Base-by-base conservation (phyloP, 2,797 vertebrate genomes). In the Peromyscus eremicus region DNA sequence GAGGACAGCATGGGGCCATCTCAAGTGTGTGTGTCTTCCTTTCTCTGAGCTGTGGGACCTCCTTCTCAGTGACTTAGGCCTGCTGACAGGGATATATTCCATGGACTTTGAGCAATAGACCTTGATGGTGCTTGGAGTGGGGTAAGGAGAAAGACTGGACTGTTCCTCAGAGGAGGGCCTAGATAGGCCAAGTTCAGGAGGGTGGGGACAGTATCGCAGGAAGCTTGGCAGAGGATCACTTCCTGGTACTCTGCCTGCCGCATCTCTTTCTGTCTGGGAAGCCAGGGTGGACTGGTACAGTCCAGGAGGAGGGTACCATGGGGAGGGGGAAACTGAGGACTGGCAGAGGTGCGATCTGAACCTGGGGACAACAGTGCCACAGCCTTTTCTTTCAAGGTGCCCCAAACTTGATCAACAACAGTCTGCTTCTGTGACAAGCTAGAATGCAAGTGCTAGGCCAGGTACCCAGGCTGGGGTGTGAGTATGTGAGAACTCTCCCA, bases 401-500 rank as follows among this genome's bases (percentile, higher is more conserved):
- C 34, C 66, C 77, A 60, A n/a, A 60, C 17, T 46, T 21, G 23
- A 52, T 43, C 8, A 60, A 37, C 57, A 37, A 60, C 21, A 76
- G 57, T 86, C 46, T n/a, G 37, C 79, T 84, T 77, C 71, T 70
- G 32, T 1, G 46, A 46, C 32, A 43, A 80, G n/a, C 43, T 19
- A 66, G 32, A n/a, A 34, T n/a, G 6, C 27, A 46, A n/a, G 49
- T 11, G 40, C 37, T 71, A 17, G 37, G 6, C 81, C n/a, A 34
- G 83, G 73, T 29, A 43, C 34, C 43, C 43, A 5, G 25, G 29
- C 46, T n/a, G 21, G 43, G 73, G 27, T 1, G 37, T 55, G 52
- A 55, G 52, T 4, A 6, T n/a, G 21, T 0, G 19, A 60, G 13
- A 3, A 0, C 14, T 49, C 3, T 3, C 29, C 55, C 49, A 29